These are phyloP conservation scores for Paralichthys olivaceus DNA, from an alignment of 2,113 vertebrate species.

Conservation along the genomic window DNA sequence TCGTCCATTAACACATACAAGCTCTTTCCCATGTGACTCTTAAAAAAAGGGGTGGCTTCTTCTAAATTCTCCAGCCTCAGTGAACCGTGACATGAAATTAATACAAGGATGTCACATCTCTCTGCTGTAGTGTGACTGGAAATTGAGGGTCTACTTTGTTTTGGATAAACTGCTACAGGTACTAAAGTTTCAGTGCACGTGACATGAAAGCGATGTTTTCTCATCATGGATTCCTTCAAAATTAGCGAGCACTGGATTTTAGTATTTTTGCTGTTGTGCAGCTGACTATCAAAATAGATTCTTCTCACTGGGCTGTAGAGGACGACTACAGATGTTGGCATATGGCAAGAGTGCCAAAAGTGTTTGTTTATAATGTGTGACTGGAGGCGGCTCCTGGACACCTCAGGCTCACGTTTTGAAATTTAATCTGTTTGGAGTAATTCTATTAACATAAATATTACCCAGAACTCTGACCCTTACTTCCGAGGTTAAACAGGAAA, in stretches of 20 bases:
- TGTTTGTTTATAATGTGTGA: slow-evolving; percentile 68
- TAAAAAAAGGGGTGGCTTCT: neutral
- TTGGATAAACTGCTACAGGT: slow-evolving; percentile 6
- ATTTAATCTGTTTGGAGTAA: slow-evolving; percentile 73
- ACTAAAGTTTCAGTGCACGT: neutral
- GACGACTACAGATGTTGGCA: slow-evolving; percentile 52
- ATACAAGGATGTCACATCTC: slow-evolving; percentile 1
- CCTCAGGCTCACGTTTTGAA: slow-evolving; percentile 76
- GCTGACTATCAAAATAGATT: slow-evolving; percentile 47
- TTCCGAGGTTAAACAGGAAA: slow-evolving; percentile 81
- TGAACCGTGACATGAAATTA: slow-evolving; percentile 20
- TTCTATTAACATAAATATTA: slow-evolving; percentile 82
- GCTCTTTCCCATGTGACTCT: slow-evolving; percentile 8
- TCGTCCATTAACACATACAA: no score
- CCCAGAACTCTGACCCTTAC: slow-evolving; percentile 76
- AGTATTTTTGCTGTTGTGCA: slow-evolving; percentile 36
- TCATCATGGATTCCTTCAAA: slow-evolving; percentile 69
- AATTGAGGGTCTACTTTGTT: neutral
- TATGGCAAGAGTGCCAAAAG: slow-evolving; percentile 58
- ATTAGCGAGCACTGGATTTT: slow-evolving; percentile 25
- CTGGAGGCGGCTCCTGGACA: slow-evolving; percentile 52
- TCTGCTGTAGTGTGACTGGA: slow-evolving; percentile 10
- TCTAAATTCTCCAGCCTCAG: slow-evolving; percentile 16
- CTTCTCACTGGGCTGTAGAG: slow-evolving; percentile 16
- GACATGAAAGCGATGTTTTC: slow-evolving; percentile 50